Percentiles rank a stretch among this genome's conserved stretches.
Evolutionary conservation across 1,140 invertebrate species (phyloP).

Genomic region (Seison nebaliae): DNA sequence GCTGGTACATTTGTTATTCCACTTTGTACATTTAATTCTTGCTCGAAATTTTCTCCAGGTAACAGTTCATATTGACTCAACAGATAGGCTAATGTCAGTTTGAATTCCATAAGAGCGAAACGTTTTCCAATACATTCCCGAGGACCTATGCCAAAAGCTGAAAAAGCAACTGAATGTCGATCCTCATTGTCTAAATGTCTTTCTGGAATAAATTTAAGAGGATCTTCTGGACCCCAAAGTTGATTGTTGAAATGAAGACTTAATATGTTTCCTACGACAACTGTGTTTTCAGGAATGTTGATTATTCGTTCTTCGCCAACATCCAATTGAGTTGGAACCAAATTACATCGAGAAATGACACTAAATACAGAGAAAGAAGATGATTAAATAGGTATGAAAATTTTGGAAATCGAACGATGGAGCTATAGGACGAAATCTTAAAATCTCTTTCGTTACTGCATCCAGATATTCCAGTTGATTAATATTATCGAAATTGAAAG

Average conservation of each 20-base stretch:
- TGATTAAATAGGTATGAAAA: background rate
- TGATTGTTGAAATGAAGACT: slow-evolving; percentile 21
- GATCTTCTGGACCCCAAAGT: slow-evolving; percentile 20
- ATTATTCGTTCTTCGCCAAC: slow-evolving; percentile 17
- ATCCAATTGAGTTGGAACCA: slow-evolving; percentile 18
- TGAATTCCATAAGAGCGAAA: slow-evolving; percentile 22
- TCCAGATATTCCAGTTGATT: slow-evolving; percentile 11
- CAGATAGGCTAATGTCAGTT: slow-evolving; percentile 16
- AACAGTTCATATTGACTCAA: too few species aligned
- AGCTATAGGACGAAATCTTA: background rate
- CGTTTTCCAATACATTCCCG: slow-evolving; percentile 25
- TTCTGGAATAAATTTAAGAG: slow-evolving; percentile 19
- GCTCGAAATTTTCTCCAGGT: too few species aligned
- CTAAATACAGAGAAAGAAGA: background rate
- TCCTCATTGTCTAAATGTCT: slow-evolving; percentile 16
- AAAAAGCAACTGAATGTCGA: slow-evolving; percentile 17
- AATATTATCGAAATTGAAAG: slow-evolving; percentile 18
- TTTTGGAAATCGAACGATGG: slow-evolving; percentile 21
- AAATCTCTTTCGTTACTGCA: background rate
- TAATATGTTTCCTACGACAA: slow-evolving; percentile 21
- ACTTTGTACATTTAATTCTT: too few species aligned
- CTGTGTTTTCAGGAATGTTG: slow-evolving; percentile 20
- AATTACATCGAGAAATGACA: slow-evolving; percentile 17
- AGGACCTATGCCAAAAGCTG: slow-evolving; percentile 25
- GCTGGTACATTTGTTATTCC: too few species aligned